These are phyloP conservation scores for Willisornis vidua DNA, from an alignment of 2,113 vertebrate species.

Conservation along the genomic window DNA sequence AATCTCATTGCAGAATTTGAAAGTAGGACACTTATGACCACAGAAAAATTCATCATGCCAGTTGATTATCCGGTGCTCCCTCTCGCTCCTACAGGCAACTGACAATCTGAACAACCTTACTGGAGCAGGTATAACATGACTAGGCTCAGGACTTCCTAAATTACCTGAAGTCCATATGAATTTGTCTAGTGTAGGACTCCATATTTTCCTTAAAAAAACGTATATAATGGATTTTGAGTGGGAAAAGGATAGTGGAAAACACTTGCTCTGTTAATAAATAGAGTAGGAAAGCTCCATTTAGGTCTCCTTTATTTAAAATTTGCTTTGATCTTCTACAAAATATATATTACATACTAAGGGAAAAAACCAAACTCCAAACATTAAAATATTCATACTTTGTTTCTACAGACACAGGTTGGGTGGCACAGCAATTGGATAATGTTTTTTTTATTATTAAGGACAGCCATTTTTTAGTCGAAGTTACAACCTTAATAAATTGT, in stretches of 20 bases:
- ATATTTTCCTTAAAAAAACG: neutral
- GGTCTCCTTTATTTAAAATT: neutral
- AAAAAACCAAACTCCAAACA: neutral
- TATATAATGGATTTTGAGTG: neutral
- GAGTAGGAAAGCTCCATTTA: neutral
- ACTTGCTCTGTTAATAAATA: neutral
- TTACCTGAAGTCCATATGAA: neutral
- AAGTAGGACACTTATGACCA: neutral
- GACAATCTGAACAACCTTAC: neutral
- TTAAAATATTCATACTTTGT: neutral
- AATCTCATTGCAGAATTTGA: neutral
- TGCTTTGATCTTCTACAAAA: neutral
- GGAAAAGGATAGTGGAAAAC: neutral
- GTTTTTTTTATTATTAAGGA: neutral
- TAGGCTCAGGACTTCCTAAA: neutral
- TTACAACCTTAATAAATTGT: neutral
- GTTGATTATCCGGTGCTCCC: neutral
- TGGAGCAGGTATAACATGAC: neutral
- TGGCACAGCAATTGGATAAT: accelerated
- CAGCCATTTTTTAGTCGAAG: neutral
- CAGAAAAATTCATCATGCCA: neutral
- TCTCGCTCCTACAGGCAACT: neutral
- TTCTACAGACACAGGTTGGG: neutral
- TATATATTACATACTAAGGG: neutral
- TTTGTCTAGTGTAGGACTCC: neutral